Conservation (phyloP, 30 jellyfish, hydroid and myxozoan species). For the Catostylus mosaicus region DNA sequence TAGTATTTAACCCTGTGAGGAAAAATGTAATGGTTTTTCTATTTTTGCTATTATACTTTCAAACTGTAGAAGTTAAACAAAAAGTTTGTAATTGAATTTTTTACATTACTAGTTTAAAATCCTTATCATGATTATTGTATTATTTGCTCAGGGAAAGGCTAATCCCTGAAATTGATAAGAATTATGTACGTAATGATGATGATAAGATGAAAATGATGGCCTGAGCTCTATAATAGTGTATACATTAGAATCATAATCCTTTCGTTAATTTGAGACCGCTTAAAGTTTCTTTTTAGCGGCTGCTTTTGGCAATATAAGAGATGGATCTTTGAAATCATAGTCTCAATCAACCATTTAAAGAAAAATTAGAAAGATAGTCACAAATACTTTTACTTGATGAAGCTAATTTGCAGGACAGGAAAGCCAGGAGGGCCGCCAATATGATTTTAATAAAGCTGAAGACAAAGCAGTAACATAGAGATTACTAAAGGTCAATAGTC, state of each 20-base stretch:
- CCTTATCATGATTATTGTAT: background rate
- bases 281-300: background rate
- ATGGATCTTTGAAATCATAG: background rate
- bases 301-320: background rate
- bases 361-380: background rate
- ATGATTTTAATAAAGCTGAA: background rate
- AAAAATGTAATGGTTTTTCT: too few species aligned
- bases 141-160: constrained; percentile 6
- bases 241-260: background rate
- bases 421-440: background rate
- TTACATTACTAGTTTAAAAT: background rate
- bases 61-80: too few species aligned
- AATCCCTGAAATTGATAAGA: background rate
- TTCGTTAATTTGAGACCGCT: background rate
- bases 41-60: too few species aligned
- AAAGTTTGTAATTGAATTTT: background rate
- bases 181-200: background rate
- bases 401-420: background rate
- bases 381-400: background rate
- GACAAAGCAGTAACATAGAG: background rate
- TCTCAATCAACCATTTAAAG: background rate
- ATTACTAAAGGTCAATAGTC: background rate
- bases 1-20: too few species aligned
- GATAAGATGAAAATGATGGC: background rate
- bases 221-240: background rate